Evolutionary conservation across 2,113 vertebrate species (phyloP).

Genomic region (Sander lucioperca): DNA sequence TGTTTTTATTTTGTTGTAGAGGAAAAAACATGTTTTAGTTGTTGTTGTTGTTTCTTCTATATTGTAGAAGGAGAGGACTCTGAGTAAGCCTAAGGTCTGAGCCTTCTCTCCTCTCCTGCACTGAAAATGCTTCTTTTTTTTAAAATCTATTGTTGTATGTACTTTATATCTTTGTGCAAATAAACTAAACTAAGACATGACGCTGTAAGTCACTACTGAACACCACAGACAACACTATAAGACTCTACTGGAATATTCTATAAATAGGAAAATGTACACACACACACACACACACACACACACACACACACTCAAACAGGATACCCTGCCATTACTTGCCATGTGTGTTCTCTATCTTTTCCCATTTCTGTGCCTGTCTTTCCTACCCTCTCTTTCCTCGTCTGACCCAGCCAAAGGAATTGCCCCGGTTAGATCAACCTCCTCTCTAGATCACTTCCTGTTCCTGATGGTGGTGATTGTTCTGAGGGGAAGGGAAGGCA

Average conservation of each 20-base stretch:
- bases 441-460: conserved; percentile 76
- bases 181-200: too few species aligned
- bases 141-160: too few species aligned
- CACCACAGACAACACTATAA: neutral
- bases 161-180: too few species aligned
- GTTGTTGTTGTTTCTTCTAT: too few species aligned
- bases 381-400: conserved; percentile 57
- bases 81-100: too few species aligned
- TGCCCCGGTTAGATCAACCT: conserved; percentile 72
- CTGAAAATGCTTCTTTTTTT: too few species aligned
- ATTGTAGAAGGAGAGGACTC: too few species aligned
- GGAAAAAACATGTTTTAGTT: too few species aligned
- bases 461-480: conserved; percentile 77
- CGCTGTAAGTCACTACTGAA: neutral
- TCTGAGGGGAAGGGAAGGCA: conserved; percentile 71
- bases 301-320: conserved; percentile 54
- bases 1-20: too few species aligned
- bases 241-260: conserved; percentile 29
- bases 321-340: conserved; percentile 40
- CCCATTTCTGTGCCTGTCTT: conserved; percentile 56
- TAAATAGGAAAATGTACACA: conserved; percentile 46
- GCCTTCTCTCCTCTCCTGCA: too few species aligned
- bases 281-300: conserved; percentile 21
- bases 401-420: conserved; percentile 65
- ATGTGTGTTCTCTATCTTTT: conserved; percentile 54